Evolutionary conservation across 2,888 invertebrate species (phyloP).

Genomic region (Ophion costatus): DNA sequence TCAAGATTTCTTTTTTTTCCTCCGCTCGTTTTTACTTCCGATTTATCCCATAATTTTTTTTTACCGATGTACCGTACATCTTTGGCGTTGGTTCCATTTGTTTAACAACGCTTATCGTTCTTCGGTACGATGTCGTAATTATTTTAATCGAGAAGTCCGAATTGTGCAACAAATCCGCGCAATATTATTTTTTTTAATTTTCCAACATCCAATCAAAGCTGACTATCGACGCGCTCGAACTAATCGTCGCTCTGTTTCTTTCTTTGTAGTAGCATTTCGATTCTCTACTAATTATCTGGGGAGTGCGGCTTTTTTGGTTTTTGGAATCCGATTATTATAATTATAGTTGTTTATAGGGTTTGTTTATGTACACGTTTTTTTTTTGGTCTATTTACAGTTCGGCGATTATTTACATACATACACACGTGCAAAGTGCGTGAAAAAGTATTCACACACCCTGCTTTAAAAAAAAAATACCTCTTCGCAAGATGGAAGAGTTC

Average conservation of each 20-base stretch:
- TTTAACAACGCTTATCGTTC: constrained; percentile 5
- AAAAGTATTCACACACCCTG: too few relatives aligned
- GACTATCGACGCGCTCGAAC: background rate
- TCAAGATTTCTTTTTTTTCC: constrained; percentile 7
- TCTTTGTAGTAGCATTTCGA: constrained; percentile 6
- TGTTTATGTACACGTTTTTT: constrained; percentile 35
- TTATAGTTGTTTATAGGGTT: background rate
- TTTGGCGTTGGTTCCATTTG: too few relatives aligned
- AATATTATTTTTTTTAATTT: background rate
- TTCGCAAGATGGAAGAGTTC: too few relatives aligned
- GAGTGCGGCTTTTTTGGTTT: background rate
- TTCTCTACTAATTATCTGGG: background rate
- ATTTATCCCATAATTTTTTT: background rate
- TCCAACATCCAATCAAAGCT: background rate
- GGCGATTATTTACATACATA: background rate
- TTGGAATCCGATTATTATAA: constrained; percentile 1
- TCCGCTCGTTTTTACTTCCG: constrained; percentile 28
- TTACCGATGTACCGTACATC: too few relatives aligned
- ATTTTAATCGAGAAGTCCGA: too few relatives aligned
- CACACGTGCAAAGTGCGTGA: background rate
- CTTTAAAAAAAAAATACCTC: too few relatives aligned
- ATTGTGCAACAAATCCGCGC: background rate
- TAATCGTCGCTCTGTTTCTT: background rate
- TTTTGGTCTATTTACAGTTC: constrained; percentile 28
- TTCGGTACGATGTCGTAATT: background rate